These are phyloP conservation scores for Siniperca chuatsi DNA, from an alignment of 2,113 vertebrate species.

Conservation along the genomic window DNA sequence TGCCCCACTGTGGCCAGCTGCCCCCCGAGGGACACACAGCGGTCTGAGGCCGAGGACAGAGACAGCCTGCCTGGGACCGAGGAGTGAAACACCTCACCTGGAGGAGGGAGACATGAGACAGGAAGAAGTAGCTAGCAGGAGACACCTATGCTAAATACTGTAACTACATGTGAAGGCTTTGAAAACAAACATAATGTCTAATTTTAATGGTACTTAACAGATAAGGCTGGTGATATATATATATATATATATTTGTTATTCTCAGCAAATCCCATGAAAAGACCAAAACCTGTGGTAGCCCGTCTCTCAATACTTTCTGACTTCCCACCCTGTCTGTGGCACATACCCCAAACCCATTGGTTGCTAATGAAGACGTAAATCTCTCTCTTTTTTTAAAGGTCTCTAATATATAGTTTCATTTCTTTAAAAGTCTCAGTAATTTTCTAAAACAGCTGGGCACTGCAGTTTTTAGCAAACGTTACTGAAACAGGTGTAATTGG, in stretches of 20 bases:
- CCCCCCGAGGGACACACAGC: constrained; percentile 87
- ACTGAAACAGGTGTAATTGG: background rate
- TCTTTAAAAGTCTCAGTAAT: background rate
- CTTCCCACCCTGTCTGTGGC: background rate
- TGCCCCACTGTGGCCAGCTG: constrained; percentile 92
- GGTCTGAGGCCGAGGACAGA: constrained; percentile 84
- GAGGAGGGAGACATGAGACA: constrained; percentile 3
- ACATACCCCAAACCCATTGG: background rate
- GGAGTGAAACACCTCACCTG: constrained; percentile 92
- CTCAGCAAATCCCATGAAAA: background rate
- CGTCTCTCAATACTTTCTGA: background rate
- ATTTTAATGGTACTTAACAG: background rate
- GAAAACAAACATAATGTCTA: background rate
- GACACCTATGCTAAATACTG: background rate
- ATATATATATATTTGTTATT: background rate
- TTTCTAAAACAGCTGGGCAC: no score
- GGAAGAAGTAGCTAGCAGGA: background rate
- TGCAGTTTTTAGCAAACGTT: background rate
- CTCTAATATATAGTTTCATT: background rate
- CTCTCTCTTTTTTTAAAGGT: background rate
- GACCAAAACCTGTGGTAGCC: background rate
- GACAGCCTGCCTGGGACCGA: constrained; percentile 85
- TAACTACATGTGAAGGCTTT: background rate
- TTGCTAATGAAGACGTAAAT: background rate
- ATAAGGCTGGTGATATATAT: background rate